Evolutionary conservation across 2,797 vertebrate genomes (phyloP).

Genomic region (Rhodeus uyekii): DNA sequence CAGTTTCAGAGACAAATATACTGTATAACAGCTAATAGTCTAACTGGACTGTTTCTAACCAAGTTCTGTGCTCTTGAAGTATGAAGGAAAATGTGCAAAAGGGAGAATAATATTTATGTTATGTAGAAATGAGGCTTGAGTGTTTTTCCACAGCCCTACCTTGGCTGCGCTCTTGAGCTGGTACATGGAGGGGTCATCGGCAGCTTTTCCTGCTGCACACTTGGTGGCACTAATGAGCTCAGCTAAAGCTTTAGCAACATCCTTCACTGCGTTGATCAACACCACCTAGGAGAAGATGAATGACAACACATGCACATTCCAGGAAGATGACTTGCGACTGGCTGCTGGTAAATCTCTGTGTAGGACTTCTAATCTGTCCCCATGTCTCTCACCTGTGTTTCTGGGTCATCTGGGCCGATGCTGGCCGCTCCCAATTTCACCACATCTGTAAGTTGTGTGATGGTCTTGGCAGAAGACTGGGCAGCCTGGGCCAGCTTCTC

Average conservation of each 20-base stretch:
- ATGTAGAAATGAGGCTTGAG: not conserved
- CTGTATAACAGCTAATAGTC: slow-evolving; percentile 9
- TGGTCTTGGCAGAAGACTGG: slow-evolving; percentile 94
- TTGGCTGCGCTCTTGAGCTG: slow-evolving; percentile 97
- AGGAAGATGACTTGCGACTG: not conserved
- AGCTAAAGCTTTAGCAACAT: slow-evolving; percentile 95
- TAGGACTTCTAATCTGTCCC: slow-evolving; percentile 7
- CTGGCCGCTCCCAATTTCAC: slow-evolving; percentile 95
- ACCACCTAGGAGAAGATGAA: slow-evolving; percentile 81
- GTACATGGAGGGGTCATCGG: slow-evolving; percentile 97
- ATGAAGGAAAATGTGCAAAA: not conserved
- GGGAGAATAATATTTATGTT: not conserved
- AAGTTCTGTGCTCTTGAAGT: not conserved
- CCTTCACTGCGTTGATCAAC: slow-evolving; percentile 95
- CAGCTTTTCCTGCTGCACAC: slow-evolving; percentile 92
- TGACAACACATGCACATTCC: slow-evolving; percentile 19
- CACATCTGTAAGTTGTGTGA: slow-evolving; percentile 94
- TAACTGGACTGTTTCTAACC: slow-evolving; percentile 4
- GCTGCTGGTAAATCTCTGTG: not conserved
- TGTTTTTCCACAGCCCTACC: slow-evolving; percentile 72
- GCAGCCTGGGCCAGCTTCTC: slow-evolving; percentile 95
- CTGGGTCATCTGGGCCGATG: slow-evolving; percentile 91
- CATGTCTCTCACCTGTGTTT: slow-evolving; percentile 86
- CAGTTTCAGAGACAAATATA: slow-evolving; percentile 36
- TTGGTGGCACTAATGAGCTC: slow-evolving; percentile 97